A percentile compares a stretch with the other conserved stretches of the same genome.
These are phyloP conservation scores for Drosophila mimetica DNA, from an alignment of 2,888 invertebrate species.

Conservation along the genomic window DNA sequence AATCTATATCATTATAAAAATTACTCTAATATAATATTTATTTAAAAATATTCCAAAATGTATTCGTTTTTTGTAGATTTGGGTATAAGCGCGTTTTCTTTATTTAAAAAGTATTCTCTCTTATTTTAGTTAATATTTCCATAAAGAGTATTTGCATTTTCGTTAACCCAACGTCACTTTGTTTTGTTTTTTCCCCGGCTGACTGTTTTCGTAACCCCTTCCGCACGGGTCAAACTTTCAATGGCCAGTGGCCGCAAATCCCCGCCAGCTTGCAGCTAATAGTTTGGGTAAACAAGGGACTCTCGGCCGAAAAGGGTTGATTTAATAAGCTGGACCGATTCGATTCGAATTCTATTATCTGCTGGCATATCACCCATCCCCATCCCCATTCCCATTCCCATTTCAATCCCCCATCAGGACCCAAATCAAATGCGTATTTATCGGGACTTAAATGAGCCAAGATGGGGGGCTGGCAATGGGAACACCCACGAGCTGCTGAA, in stretches of 20 bases:
- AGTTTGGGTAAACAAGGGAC: constrained; percentile 71
- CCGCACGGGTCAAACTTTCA: constrained; percentile 37
- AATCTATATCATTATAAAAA: too few relatives aligned
- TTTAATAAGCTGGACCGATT: constrained; percentile 66
- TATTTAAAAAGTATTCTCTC: too few relatives aligned
- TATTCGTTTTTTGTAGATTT: too few relatives aligned
- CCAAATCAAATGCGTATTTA: constrained; percentile 74
- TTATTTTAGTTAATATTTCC: background rate
- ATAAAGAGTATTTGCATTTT: background rate
- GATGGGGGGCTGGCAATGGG: constrained; percentile 25
- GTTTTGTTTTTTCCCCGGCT: background rate
- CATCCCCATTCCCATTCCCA: too few relatives aligned
- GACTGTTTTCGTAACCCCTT: background rate
- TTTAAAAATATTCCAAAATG: too few relatives aligned
- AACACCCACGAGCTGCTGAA: constrained; percentile 44
- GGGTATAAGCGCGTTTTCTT: too few relatives aligned
- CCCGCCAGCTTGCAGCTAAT: constrained; percentile 53
- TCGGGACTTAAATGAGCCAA: constrained; percentile 66
- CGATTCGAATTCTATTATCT: constrained; percentile 70
- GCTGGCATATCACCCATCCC: too few relatives aligned
- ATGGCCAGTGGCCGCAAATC: constrained; percentile 54
- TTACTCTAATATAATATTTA: too few relatives aligned
- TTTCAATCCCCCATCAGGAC: constrained; percentile 16
- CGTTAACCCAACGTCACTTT: background rate
- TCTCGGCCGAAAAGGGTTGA: constrained; percentile 58